Percentiles rank a stretch among this genome's conserved stretches.
Evolutionary conservation across 2,113 vertebrate genomes (phyloP).

Genomic region (Piaya cayana): DNA sequence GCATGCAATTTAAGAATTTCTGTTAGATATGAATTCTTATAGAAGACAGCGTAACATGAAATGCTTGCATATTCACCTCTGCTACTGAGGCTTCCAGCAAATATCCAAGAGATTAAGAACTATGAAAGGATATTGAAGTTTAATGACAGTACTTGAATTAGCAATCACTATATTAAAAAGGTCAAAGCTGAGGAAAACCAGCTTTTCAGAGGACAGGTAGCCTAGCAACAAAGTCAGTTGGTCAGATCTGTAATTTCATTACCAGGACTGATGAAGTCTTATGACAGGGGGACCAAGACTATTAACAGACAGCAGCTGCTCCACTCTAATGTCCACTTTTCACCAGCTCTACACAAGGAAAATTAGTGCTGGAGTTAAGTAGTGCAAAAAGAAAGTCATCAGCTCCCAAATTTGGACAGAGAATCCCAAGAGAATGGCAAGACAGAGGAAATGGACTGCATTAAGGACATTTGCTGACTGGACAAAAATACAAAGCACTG

Average conservation of each 20-base stretch:
- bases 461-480: background rate
- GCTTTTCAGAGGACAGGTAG: constrained; percentile 3
- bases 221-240: background rate
- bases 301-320: background rate
- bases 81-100: background rate
- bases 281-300: background rate
- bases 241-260: constrained; percentile 45
- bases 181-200: background rate
- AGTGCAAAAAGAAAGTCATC: background rate
- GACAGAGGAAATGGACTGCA: background rate
- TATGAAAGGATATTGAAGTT: background rate
- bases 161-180: background rate
- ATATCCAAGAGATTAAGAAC: background rate
- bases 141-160: background rate
- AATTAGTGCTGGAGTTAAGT: background rate
- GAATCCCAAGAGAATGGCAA: background rate
- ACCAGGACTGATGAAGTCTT: background rate
- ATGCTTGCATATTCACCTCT: background rate
- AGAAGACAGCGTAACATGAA: background rate
- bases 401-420: fast-evolving
- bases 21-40: fast-evolving
- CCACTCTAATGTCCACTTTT: background rate
- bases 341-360: background rate
- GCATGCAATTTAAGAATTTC: background rate
- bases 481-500: background rate